Base-by-base conservation (phyloP, 1,140 invertebrate genomes). In the Atta colombica region DNA sequence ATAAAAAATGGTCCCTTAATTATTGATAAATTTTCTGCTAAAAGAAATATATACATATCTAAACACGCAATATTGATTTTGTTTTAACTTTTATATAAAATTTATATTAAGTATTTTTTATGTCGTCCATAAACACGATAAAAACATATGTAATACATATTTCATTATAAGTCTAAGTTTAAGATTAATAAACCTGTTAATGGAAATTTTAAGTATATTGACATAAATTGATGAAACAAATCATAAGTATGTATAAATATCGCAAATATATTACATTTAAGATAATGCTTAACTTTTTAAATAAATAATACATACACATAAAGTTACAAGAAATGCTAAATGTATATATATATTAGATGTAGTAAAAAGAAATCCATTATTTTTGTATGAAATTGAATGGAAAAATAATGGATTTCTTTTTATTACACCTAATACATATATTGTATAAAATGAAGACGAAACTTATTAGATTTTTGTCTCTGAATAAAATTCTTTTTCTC, bases 211-310 rank as follows among this genome's bases (percentile, higher is more conserved):
- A 18, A 18, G 31, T 3, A 5, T 65, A 5, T 65, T 65, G 18
- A 35, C 31, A 18, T 4, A 31, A 31, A 31, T 31, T 31, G 31
- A 3, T 65, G 16, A 3, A 18, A 65, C 16, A 65, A 65, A 65
- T 3, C 16, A 18, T 65, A 60, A 75, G 3, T 8, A n/a, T 35
- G 7, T 21, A 12, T 16, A 58, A 58, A 45, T 58, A 28, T 21
- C 16, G n/a, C n/a, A 81, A 69, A 31, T 31, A 66, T 45, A 58
- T 55, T 51, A 12, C 21, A 18, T 35, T 63, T 63, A 63, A 65
- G 12, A 18, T 28, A 71, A 21, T 63, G 75, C 21, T 0, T 31
- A 55, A 53, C 61, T 63, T 21, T 31, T 65, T 1, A 35, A 65
- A 18, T 35, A 31, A 31, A 65, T 65, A 65, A 31, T 18, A 65